phyloP scores from a whole-genome alignment of 2,888 invertebrate genomes.

The Drosophila koepferae region DNA sequence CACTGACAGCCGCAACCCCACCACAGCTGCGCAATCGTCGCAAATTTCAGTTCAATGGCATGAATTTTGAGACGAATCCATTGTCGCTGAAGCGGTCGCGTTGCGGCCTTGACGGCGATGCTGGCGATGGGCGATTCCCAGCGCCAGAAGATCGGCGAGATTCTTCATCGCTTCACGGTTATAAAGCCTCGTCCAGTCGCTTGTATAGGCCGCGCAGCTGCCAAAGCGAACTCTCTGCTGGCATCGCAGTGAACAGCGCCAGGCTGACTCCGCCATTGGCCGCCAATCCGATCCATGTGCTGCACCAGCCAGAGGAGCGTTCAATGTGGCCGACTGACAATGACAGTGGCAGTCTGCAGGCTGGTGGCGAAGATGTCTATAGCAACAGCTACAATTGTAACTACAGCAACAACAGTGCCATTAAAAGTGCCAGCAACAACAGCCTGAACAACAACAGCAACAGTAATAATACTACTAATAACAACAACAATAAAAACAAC shows the following conservation, averaged over 20 bases:
- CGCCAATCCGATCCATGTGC: not conserved
- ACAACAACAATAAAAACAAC: not conserved
- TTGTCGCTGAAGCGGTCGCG: not conserved
- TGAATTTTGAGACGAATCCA: conserved; percentile 47
- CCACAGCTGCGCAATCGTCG: conserved; percentile 45
- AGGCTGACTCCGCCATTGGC: too few species aligned
- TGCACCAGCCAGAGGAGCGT: not conserved
- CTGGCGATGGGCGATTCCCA: conserved; percentile 30
- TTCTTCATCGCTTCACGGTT: not conserved
- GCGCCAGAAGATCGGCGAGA: not conserved
- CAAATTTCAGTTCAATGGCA: conserved; percentile 50
- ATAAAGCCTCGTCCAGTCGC: not conserved
- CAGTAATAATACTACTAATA: not conserved
- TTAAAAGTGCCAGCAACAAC: not conserved
- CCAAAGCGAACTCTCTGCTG: not conserved
- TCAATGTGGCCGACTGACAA: not conserved
- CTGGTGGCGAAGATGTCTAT: not conserved
- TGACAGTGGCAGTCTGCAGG: not conserved
- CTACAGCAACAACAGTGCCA: not conserved
- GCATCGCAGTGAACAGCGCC: not conserved
- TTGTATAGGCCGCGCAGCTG: not conserved
- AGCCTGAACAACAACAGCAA: not conserved
- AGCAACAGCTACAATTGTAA: not conserved
- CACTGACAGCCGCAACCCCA: conserved; percentile 32
- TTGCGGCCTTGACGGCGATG: conserved; percentile 9